These are phyloP conservation scores for Muschampia plurimacula DNA, from an alignment of 2,888 invertebrate species.

Conservation along the genomic window DNA sequence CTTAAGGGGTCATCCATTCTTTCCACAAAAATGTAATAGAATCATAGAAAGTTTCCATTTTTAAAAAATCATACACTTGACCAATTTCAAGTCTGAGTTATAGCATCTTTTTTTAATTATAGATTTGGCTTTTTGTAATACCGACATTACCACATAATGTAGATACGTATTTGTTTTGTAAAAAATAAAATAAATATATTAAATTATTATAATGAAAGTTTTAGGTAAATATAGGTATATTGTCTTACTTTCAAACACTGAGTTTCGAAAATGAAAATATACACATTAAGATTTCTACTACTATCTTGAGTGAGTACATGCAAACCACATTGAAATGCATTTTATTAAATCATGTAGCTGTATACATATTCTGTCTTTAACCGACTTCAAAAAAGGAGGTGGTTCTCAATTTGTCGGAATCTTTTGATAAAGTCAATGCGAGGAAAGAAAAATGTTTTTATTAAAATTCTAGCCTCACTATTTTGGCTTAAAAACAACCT, in stretches of 20 bases:
- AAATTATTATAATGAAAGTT: not conserved
- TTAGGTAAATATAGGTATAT: not conserved
- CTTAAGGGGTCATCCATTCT: not conserved
- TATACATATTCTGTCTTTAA: not conserved
- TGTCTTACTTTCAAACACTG: not conserved
- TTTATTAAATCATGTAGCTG: conserved; percentile 1
- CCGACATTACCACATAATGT: no score
- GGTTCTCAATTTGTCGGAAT: no score
- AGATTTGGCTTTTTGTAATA: no score
- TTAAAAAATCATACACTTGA: not conserved
- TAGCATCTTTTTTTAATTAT: no score
- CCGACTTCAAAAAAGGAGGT: no score
- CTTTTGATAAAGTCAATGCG: no score
- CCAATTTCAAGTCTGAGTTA: not conserved
- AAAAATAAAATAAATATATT: no score
- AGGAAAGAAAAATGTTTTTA: no score
- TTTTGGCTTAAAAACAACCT: no score
- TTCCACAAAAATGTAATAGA: not conserved
- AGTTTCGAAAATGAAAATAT: not conserved
- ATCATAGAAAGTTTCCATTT: conserved; percentile 1
- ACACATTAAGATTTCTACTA: not conserved
- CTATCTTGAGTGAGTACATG: conserved; percentile 12
- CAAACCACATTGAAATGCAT: conserved; percentile 23
- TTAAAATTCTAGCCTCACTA: no score
- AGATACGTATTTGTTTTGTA: no score